phyloP scores from a whole-genome alignment of 2,888 invertebrate genomes.

The Lathronympha strigana region DNA sequence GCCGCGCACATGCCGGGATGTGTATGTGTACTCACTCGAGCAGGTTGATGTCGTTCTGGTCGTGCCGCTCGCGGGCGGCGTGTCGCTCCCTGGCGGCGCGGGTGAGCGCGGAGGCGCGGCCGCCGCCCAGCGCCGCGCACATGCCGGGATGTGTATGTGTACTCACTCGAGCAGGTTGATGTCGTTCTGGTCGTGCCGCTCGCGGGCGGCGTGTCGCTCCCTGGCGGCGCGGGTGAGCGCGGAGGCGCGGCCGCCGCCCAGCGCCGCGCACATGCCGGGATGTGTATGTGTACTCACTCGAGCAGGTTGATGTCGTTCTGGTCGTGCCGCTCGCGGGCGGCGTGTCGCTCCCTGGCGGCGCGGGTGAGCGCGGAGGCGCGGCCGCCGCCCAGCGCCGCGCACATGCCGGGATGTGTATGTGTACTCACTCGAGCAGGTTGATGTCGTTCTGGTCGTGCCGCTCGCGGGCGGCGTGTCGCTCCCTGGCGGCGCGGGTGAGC shows the following conservation, averaged over 20 bases:
- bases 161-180: constrained; percentile 87
- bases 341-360: neutral
- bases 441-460: constrained; percentile 73
- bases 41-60: constrained; percentile 83
- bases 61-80: constrained; percentile 57
- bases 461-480: constrained; percentile 51
- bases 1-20: constrained; percentile 72
- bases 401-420: no score
- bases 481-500: constrained; percentile 66
- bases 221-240: constrained; percentile 69
- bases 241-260: constrained; percentile 67
- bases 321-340: constrained; percentile 61
- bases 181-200: constrained; percentile 67
- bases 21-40: constrained; percentile 84
- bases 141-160: constrained; percentile 74
- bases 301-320: constrained; percentile 85
- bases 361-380: constrained; percentile 71
- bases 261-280: constrained; percentile 69
- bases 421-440: constrained; percentile 86
- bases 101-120: constrained; percentile 72
- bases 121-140: constrained; percentile 74
- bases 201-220: no score
- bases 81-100: no score
- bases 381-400: constrained; percentile 74
- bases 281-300: constrained; percentile 76